These are phyloP conservation scores for Passer domesticus DNA, from an alignment of 2,113 vertebrate genomes.

Conservation along the genomic window DNA sequence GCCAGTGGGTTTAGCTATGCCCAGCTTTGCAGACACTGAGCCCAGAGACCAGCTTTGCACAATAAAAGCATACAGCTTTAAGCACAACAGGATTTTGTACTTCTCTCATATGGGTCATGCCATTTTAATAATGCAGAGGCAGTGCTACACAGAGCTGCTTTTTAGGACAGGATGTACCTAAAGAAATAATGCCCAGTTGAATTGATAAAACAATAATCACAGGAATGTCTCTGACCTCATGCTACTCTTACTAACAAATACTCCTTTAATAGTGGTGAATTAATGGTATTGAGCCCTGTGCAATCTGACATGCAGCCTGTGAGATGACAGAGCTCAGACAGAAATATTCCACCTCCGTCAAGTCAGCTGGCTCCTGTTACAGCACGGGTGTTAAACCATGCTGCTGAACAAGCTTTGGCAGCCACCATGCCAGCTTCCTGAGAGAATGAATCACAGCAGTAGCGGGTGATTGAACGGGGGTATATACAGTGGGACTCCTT, in stretches of 20 bases:
- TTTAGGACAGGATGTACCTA: slow-evolving; percentile 21
- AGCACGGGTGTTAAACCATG: neutral
- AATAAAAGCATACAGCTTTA: neutral
- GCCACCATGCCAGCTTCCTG: neutral
- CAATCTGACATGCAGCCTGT: neutral
- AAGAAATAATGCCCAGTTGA: neutral
- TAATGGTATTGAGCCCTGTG: neutral
- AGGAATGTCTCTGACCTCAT: slow-evolving; percentile 30
- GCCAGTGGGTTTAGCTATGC: neutral
- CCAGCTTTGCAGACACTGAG: neutral
- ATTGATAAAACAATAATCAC: neutral
- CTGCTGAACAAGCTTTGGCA: neutral
- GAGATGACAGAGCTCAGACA: slow-evolving; percentile 20
- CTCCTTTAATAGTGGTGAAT: slow-evolving; percentile 50
- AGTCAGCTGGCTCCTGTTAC: neutral
- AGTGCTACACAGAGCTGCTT: neutral
- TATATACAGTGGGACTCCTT: neutral
- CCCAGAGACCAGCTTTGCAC: neutral
- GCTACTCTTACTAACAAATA: neutral
- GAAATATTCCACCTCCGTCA: neutral
- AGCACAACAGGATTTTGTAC: neutral
- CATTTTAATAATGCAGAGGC: neutral
- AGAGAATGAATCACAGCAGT: slow-evolving; percentile 7
- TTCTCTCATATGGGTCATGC: neutral
- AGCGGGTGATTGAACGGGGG: neutral